Evolutionary conservation across 2,797 vertebrate genomes (phyloP).

Genomic region (Acridotheres tristis): DNA sequence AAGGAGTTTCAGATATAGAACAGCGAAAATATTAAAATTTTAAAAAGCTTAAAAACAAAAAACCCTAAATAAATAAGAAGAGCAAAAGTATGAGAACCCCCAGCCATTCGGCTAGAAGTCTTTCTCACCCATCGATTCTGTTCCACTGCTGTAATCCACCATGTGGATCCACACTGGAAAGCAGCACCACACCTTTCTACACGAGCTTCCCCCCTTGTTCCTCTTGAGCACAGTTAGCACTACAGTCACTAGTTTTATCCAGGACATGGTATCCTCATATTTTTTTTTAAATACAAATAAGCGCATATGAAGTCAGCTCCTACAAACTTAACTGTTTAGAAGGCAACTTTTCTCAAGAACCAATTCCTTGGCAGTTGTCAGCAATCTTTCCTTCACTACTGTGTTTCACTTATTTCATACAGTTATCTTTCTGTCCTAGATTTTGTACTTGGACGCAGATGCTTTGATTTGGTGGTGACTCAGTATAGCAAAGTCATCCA

Average conservation of each 20-base stretch:
- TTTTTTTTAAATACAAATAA: neutral
- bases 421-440: neutral
- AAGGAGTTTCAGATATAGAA: neutral
- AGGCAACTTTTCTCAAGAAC: neutral
- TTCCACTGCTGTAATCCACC: slow-evolving; percentile 12
- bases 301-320: neutral
- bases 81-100: neutral
- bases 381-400: slow-evolving; percentile 6
- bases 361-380: neutral
- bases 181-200: neutral
- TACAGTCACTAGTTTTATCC: neutral
- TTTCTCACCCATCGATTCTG: neutral
- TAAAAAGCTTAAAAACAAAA: neutral
- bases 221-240: neutral
- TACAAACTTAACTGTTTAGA: neutral
- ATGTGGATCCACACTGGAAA: neutral
- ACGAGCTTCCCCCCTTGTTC: neutral
- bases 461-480: slow-evolving; percentile 4
- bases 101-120: neutral
- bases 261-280: neutral
- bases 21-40: neutral
- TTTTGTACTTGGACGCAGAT: neutral
- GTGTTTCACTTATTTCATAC: slow-evolving; percentile 8
- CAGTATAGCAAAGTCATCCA: slow-evolving; percentile 25
- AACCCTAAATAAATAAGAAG: neutral